Conservation (phyloP, 2,113 vertebrate genomes). For the Danionella cerebrum region DNA sequence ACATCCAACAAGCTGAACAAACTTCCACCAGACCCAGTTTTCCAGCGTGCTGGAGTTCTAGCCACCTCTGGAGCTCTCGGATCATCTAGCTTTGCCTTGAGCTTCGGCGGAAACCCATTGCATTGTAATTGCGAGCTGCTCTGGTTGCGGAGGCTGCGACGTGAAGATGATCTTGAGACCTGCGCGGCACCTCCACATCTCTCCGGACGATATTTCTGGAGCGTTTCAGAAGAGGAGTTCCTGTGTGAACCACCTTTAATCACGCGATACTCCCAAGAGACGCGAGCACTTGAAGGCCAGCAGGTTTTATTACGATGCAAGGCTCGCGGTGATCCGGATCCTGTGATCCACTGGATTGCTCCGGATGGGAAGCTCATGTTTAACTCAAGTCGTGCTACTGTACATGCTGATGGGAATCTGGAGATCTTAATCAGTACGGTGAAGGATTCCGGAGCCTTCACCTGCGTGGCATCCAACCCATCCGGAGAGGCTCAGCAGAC, state of each 20-base stretch:
- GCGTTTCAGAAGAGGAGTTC: constrained; percentile 94
- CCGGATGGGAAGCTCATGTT: constrained; percentile 97
- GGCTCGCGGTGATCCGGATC: constrained; percentile 89
- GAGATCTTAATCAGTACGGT: constrained; percentile 97
- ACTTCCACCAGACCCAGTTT: constrained; percentile 92
- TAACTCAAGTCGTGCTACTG: constrained; percentile 80
- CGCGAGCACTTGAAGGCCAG: constrained; percentile 90
- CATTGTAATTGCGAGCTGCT: constrained; percentile 97
- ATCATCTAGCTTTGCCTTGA: constrained; percentile 81
- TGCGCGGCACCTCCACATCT: constrained; percentile 89
- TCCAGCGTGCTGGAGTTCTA: constrained; percentile 88
- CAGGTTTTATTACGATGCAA: constrained; percentile 87
- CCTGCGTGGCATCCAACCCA: constrained; percentile 94
- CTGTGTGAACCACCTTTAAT: constrained; percentile 95
- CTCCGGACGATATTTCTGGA: constrained; percentile 95
- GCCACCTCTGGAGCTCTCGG: constrained; percentile 90
- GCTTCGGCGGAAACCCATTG: constrained; percentile 94
- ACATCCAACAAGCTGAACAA: constrained; percentile 98
- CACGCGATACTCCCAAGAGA: constrained; percentile 89
- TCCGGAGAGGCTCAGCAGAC: constrained; percentile 91
- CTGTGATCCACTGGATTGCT: constrained; percentile 95
- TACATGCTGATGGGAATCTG: constrained; percentile 86
- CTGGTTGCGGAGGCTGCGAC: constrained; percentile 82
- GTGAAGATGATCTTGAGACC: constrained; percentile 94
- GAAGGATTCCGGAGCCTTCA: constrained; percentile 93